phyloP scores from a whole-genome alignment of 2,113 vertebrate genomes.

The Calcarius ornatus region DNA sequence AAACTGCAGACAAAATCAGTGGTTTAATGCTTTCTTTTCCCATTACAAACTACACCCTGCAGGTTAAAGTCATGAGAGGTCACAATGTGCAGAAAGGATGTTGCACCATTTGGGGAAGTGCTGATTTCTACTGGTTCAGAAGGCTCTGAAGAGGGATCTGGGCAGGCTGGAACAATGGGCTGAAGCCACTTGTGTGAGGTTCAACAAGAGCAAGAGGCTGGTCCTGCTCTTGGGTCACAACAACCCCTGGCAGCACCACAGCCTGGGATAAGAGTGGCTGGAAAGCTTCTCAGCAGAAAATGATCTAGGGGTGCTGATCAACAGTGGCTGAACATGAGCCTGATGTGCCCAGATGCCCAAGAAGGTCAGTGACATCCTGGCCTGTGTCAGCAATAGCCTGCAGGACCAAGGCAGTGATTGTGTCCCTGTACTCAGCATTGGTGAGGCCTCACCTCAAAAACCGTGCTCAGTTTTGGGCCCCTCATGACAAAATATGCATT shows the following conservation, averaged over 20 bases:
- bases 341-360: background rate
- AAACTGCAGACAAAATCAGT: background rate
- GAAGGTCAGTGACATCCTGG: background rate
- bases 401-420: background rate
- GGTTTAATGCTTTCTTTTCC: background rate
- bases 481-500: background rate
- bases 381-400: background rate
- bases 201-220: background rate
- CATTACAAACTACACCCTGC: background rate
- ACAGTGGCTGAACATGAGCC: accelerated
- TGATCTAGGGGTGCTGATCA: accelerated
- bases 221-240: background rate
- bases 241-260: accelerated
- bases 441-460: background rate
- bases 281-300: accelerated
- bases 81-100: background rate
- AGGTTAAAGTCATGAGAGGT: background rate
- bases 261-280: background rate
- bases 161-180: background rate
- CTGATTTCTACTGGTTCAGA: background rate
- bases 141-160: background rate
- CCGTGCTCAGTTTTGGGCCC: background rate
- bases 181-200: background rate
- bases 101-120: background rate
- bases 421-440: background rate